Evolutionary conservation across 1,140 invertebrate species (phyloP).

Genomic region (Panulirus ornatus): DNA sequence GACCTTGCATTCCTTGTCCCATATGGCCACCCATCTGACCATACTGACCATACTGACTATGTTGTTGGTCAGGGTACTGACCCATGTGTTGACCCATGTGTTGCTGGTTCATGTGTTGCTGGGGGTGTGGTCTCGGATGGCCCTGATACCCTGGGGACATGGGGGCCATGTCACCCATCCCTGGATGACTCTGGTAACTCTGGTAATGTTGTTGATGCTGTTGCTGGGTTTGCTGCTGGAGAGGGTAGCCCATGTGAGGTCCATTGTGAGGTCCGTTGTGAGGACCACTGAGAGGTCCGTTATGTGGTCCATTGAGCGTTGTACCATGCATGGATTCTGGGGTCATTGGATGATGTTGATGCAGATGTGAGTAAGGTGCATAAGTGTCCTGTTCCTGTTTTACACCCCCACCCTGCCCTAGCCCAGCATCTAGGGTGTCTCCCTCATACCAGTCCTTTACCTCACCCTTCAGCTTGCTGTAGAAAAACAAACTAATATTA

Average conservation of each 20-base stretch:
- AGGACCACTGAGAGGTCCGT: constrained; percentile 73
- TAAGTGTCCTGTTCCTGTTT: constrained; percentile 60
- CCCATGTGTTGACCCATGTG: constrained; percentile 67
- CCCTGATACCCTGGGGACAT: constrained; percentile 74
- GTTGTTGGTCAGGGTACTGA: constrained; percentile 62
- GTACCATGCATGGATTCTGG: constrained; percentile 61
- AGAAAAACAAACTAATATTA: not conserved
- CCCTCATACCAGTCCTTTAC: constrained; percentile 69
- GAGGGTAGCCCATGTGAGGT: constrained; percentile 76
- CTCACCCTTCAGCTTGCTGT: constrained; percentile 66
- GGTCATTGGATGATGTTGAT: constrained; percentile 66
- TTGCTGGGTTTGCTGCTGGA: constrained; percentile 73
- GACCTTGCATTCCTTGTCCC: constrained; percentile 66
- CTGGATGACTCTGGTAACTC: constrained; percentile 59
- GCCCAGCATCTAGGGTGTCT: constrained; percentile 38
- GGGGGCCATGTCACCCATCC: constrained; percentile 72
- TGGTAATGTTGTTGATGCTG: constrained; percentile 77
- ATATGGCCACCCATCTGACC: constrained; percentile 68
- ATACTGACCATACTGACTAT: constrained; percentile 63
- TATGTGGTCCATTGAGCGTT: constrained; percentile 73
- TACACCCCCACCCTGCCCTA: constrained; percentile 11
- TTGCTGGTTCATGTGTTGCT: constrained; percentile 60
- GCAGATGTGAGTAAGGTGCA: constrained; percentile 50
- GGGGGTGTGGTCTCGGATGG: constrained; percentile 55
- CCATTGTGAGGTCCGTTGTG: constrained; percentile 74